phyloP scores from a whole-genome alignment of 2,888 invertebrate species.

The Phaonia tiefii region DNA sequence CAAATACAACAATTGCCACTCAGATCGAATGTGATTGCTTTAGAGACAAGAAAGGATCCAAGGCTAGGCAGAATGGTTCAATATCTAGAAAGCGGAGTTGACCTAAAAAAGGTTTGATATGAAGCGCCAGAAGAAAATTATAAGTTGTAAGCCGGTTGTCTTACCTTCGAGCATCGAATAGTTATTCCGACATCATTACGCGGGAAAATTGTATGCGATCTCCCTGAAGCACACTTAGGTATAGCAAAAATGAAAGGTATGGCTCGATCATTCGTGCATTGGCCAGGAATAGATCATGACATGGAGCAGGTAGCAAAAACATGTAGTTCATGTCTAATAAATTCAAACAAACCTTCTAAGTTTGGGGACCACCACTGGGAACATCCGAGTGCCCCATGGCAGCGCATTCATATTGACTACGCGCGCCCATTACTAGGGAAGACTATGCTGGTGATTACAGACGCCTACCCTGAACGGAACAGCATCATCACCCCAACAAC shows the following conservation, averaged over 20 bases:
- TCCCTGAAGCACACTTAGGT: conserved; percentile 43
- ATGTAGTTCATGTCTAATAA: conserved; percentile 27
- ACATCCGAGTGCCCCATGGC: conserved; percentile 38
- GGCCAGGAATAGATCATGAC: conserved; percentile 30
- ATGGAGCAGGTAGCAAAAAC: conserved; percentile 28
- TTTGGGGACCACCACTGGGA: conserved; percentile 48
- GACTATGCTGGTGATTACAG: conserved; percentile 74
- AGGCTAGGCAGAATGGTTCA: too few relatives aligned
- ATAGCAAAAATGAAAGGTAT: conserved; percentile 50
- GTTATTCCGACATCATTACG: conserved; percentile 34
- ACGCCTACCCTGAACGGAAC: conserved; percentile 50
- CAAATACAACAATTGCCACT: conserved; percentile 39
- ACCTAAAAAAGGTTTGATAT: conserved; percentile 16
- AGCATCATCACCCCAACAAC: too few relatives aligned
- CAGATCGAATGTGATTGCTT: neutral
- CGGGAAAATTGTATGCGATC: conserved; percentile 8
- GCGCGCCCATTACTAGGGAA: conserved; percentile 75
- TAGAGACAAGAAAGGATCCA: conserved; percentile 7
- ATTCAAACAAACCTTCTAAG: conserved; percentile 29
- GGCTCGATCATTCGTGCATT: conserved; percentile 49
- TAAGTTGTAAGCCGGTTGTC: neutral
- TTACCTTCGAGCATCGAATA: conserved; percentile 23
- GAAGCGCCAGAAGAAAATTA: conserved; percentile 7
- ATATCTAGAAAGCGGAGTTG: conserved; percentile 7
- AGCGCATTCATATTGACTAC: conserved; percentile 73